A percentile compares a stretch with the other conserved stretches of the same genome.
phyloP scores from a whole-genome alignment of 2,113 vertebrate species.

The Stomatorhinus ivindoensis region DNA sequence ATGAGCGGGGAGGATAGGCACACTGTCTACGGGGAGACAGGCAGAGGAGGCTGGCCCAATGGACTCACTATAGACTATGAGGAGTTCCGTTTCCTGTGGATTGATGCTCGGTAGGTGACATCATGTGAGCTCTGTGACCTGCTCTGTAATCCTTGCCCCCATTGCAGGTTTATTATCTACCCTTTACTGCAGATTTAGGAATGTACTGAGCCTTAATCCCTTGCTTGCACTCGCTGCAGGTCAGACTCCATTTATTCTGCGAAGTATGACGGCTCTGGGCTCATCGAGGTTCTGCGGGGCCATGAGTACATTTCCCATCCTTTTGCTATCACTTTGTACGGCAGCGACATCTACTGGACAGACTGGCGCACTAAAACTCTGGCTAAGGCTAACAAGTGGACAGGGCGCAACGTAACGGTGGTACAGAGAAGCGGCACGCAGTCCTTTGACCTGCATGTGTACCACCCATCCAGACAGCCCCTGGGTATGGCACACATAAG shows the following conservation, averaged over 20 bases:
- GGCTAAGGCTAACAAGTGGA: slow-evolving; percentile 98
- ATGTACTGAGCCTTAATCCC: not conserved
- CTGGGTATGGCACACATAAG: not conserved
- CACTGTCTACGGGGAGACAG: slow-evolving; percentile 86
- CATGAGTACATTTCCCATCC: slow-evolving; percentile 94
- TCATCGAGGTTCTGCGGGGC: slow-evolving; percentile 92
- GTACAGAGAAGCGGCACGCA: slow-evolving; percentile 95
- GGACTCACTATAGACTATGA: slow-evolving; percentile 94
- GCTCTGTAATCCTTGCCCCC: not conserved
- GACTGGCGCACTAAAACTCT: slow-evolving; percentile 95
- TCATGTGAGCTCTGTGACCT: not conserved
- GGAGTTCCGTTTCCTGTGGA: slow-evolving; percentile 92
- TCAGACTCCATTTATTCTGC: slow-evolving; percentile 96
- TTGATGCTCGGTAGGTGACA: slow-evolving; percentile 77
- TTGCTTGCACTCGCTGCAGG: slow-evolving; percentile 46
- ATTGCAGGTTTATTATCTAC: not conserved
- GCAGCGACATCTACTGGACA: slow-evolving; percentile 95
- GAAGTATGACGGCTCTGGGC: slow-evolving; percentile 82
- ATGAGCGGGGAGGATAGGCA: slow-evolving; percentile 88
- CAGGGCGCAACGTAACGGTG: slow-evolving; percentile 87
- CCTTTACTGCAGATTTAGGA: not conserved
- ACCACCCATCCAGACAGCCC: slow-evolving; percentile 90
- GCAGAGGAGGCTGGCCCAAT: slow-evolving; percentile 90
- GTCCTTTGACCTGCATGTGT: slow-evolving; percentile 94
- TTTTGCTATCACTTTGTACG: slow-evolving; percentile 89